phyloP scores from a whole-genome alignment of 2,113 vertebrate species.

The Carettochelys insculpta region DNA sequence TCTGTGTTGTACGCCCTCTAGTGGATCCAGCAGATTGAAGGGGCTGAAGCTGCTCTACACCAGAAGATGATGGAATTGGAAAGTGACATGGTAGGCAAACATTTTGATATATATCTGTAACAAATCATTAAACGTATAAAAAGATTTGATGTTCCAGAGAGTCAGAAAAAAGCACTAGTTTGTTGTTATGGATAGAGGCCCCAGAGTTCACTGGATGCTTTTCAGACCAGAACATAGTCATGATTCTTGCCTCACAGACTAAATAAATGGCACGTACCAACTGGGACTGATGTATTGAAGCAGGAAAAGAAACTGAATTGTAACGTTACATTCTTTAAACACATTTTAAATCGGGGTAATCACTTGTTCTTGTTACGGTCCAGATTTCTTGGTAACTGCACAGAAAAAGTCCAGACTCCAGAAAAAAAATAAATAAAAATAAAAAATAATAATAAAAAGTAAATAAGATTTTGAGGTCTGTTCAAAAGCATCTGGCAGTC shows the following conservation, averaged over 20 bases:
- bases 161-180: neutral
- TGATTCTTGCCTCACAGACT: neutral
- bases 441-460: no score
- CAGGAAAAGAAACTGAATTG: neutral
- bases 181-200: no score
- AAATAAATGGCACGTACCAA: neutral
- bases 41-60: conserved; percentile 95
- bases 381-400: no score
- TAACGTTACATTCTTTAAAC: neutral
- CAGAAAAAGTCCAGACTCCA: no score
- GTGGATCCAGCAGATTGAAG: conserved; percentile 99
- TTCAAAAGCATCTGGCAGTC: no score
- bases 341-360: neutral
- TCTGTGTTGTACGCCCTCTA: conserved; percentile 70
- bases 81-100: conserved; percentile 91
- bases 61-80: conserved; percentile 99
- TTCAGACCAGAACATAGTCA: neutral
- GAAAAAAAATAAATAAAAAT: no score
- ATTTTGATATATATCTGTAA: neutral
- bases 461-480: no score
- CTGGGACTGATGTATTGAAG: neutral
- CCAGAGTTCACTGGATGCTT: neutral
- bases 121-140: neutral
- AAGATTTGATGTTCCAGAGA: neutral
- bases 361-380: no score